Conservation (phyloP, 1,140 invertebrate genomes). For the Leptopilina boulardi region DNA sequence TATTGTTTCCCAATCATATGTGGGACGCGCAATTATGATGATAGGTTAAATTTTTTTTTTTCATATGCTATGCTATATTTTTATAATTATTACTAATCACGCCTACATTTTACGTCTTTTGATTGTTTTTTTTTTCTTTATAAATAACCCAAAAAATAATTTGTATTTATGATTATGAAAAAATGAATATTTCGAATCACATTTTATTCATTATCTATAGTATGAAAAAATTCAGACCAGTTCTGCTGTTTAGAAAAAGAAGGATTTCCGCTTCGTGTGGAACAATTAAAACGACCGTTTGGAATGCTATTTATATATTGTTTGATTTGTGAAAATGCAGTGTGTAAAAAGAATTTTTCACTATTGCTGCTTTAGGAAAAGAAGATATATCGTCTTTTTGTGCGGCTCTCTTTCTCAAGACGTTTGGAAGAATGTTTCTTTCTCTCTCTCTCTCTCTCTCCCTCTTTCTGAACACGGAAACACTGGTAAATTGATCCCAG, state of each 20-base stretch:
- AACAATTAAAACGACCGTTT: background rate
- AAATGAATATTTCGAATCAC: too few species aligned
- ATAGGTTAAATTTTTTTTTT: background rate
- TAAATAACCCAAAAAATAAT: too few species aligned
- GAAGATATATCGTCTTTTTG: background rate
- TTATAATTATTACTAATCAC: conserved; percentile 10
- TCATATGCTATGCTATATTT: background rate
- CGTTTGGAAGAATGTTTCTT: background rate
- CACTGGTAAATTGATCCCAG: conserved; percentile 9
- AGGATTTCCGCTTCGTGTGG: background rate
- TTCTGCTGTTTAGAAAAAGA: background rate
- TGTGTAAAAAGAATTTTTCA: too few species aligned
- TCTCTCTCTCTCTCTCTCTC: background rate
- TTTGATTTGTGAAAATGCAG: background rate
- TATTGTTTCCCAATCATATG: conserved; percentile 4
- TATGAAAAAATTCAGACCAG: too few species aligned
- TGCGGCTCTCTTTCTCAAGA: background rate
- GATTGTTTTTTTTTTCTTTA: too few species aligned
- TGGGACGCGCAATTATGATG: background rate
- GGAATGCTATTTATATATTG: background rate
- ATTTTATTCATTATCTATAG: too few species aligned
- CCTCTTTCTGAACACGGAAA: background rate
- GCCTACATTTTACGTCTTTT: background rate
- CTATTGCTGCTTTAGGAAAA: conserved; percentile 2
- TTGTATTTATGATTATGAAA: too few species aligned